Evolutionary conservation across 2,113 vertebrate genomes (phyloP).

Genomic region (Holacanthus passer): DNA sequence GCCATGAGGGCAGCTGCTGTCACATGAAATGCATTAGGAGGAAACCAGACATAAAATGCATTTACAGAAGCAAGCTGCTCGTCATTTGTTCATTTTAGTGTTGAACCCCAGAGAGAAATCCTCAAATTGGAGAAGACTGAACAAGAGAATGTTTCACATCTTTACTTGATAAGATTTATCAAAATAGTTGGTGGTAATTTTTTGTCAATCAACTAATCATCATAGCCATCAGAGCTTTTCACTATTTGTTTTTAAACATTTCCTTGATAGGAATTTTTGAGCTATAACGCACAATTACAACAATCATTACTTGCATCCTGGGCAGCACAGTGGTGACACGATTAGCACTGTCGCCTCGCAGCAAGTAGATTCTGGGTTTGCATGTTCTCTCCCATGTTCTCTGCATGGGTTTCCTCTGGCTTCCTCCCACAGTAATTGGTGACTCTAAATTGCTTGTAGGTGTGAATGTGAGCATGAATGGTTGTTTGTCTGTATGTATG

Average conservation of each 20-base stretch:
- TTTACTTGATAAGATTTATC: not conserved
- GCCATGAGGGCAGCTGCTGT: not conserved
- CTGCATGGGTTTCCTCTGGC: too few relatives aligned
- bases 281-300: not conserved
- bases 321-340: too few relatives aligned
- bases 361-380: too few relatives aligned
- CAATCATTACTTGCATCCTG: not conserved
- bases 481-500: too few relatives aligned
- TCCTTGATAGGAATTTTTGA: not conserved
- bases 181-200: not conserved
- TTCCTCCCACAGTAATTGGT: too few relatives aligned
- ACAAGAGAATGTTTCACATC: not conserved
- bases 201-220: not conserved
- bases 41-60: not conserved
- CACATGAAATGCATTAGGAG: conserved; percentile 1
- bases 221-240: not conserved
- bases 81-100: not conserved
- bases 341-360: too few relatives aligned
- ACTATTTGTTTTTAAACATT: not conserved
- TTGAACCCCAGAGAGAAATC: not conserved
- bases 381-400: too few relatives aligned
- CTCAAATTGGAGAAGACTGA: not conserved
- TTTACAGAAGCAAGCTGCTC: not conserved
- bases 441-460: too few relatives aligned
- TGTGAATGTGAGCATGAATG: too few relatives aligned